A percentile compares a stretch with the other conserved stretches of the same genome.
Conservation (phyloP, 2,797 vertebrate species). For the Amphiprion clarkii region DNA sequence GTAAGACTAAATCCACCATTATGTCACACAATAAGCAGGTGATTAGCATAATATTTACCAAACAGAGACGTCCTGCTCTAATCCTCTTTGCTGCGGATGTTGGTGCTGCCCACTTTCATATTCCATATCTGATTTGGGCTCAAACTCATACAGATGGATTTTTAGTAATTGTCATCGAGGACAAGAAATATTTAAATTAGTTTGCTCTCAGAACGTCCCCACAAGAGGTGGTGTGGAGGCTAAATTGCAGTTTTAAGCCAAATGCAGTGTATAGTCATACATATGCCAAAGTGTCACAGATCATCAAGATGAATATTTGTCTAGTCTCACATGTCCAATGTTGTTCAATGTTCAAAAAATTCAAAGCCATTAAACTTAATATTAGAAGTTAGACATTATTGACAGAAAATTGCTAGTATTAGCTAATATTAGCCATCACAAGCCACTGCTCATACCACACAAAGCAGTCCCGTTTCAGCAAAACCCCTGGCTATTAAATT, state of each 20-base stretch:
- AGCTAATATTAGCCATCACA: not conserved
- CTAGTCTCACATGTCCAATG: not conserved
- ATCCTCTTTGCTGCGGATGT: too few relatives aligned
- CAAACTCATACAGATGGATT: too few relatives aligned
- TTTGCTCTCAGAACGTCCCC: too few relatives aligned
- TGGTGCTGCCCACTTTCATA: too few relatives aligned
- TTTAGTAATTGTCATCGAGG: too few relatives aligned
- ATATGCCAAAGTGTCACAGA: constrained; percentile 34
- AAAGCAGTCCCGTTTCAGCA: not conserved
- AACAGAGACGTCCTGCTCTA: too few relatives aligned
- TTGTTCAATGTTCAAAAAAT: not conserved
- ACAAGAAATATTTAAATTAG: too few relatives aligned
- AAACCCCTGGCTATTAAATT: constrained; percentile 11
- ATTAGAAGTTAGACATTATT: not conserved
- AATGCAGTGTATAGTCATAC: constrained; percentile 16
- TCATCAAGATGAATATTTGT: not conserved
- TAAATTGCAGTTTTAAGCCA: constrained; percentile 12
- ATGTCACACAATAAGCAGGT: too few relatives aligned
- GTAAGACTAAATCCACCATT: too few relatives aligned
- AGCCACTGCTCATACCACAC: not conserved
- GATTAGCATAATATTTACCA: too few relatives aligned
- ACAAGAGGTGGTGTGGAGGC: too few relatives aligned
- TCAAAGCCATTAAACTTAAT: not conserved
- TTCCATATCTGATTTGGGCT: too few relatives aligned
- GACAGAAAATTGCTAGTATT: not conserved